Base-by-base conservation (phyloP, 2,797 vertebrate species). In the Urosaurus nigricauda region DNA sequence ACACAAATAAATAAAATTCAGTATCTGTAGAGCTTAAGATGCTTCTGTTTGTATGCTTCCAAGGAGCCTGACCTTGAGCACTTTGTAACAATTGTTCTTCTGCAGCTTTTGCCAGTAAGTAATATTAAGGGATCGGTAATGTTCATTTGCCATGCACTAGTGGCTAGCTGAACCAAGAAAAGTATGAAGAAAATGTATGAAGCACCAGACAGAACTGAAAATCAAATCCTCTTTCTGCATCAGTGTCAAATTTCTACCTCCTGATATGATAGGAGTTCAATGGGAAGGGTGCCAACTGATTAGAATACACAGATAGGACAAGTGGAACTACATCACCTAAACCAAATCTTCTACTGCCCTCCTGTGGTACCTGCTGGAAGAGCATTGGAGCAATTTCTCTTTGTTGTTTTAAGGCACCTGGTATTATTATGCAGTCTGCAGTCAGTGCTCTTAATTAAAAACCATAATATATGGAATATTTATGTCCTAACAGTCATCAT, bases 301-400 rank as follows among this genome's bases (percentile, higher is more conserved):
- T 95, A 90, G 92, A 95, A 93, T 84, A 60, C 84, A 93, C 81
- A 92, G 92, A 90, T 89, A 91, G 37, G 63, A 85, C 35, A 95
- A 85, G 56, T 9, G 63, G 87, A 90, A 88, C 68, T 71, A 19
- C 78, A 81, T 70, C 0, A 3, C 80, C 94, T 93, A 94, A 83
- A 81, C 79, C 92, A 97, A 96, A 90, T 96, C 96, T 94, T 96
- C 92, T 97, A 96, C 96, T 97, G 96, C 97, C 96, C 96, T 96
- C 97, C 94, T 12, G 97, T 96, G 97, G 96, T 85, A 74, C 21
- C 9, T 21, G 16, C 84, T 73, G 53, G 75, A 92, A 88, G 73
- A 84, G 60, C 92, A 47, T 71, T 82, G 58, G 56, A 58, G 90
- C 83, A 79, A 14, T 77, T 73, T 84, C 24, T 78, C 43, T 93